phyloP scores from a whole-genome alignment of 2,797 vertebrate species.

The Loriculus beryllinus region DNA sequence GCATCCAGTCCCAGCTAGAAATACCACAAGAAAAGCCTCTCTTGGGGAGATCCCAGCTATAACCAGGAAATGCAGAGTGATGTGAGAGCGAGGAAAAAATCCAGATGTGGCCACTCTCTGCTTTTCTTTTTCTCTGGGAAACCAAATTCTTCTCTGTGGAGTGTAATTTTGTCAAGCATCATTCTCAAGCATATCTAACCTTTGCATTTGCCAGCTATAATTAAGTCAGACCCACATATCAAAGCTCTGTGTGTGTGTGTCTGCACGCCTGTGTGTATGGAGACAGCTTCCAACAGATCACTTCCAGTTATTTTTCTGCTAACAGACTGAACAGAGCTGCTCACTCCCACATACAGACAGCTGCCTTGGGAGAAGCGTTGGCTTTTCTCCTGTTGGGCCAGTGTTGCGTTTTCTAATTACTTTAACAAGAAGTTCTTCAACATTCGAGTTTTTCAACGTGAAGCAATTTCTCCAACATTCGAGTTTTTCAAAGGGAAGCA shows the following conservation, averaged over 20 bases:
- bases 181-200: not conserved
- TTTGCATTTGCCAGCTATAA: not conserved
- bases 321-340: not conserved
- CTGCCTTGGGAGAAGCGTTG: constrained; percentile 16
- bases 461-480: not conserved
- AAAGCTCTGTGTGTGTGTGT: not conserved
- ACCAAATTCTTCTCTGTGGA: not conserved
- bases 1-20: constrained; percentile 36
- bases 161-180: not conserved
- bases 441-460: not conserved
- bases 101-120: constrained; percentile 34
- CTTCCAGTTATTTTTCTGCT: constrained; percentile 34
- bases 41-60: constrained; percentile 36
- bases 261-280: not conserved
- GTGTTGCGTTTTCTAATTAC: not conserved
- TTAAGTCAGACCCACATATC: not conserved
- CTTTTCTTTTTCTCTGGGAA: constrained; percentile 36
- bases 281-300: constrained; percentile 22
- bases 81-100: constrained; percentile 49
- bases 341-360: constrained; percentile 22
- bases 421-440: constrained; percentile 1
- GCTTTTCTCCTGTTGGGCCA: constrained; percentile 6
- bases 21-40: constrained; percentile 58
- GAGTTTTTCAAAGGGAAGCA: not conserved
- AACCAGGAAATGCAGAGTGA: constrained; percentile 38